phyloP scores from a whole-genome alignment of 1,140 invertebrate genomes.

The Drosophila ironensis region DNA sequence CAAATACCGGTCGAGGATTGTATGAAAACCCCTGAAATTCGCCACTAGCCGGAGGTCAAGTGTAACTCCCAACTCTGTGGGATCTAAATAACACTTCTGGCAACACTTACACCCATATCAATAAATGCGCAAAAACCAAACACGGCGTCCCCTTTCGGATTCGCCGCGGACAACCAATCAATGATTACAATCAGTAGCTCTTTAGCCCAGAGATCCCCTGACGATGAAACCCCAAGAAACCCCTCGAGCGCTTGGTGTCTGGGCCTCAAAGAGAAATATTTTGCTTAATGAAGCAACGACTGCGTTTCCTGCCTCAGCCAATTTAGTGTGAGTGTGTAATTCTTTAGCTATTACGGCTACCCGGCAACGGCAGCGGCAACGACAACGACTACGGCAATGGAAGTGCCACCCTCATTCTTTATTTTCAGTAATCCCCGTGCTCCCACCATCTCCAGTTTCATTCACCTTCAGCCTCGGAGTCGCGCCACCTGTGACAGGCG shows the following conservation, averaged over 20 bases:
- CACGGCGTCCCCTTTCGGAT: not conserved
- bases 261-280: slow-evolving; percentile 67
- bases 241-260: not conserved
- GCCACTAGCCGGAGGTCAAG: no score
- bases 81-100: no score
- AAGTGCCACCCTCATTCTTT: not conserved
- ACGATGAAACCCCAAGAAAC: not conserved
- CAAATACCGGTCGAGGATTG: no score
- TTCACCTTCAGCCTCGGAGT: slow-evolving; percentile 31
- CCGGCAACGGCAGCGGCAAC: slow-evolving; percentile 8
- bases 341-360: slow-evolving; percentile 80
- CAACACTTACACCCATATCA: no score
- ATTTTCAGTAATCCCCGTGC: not conserved
- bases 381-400: not conserved
- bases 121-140: not conserved
- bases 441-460: slow-evolving; percentile 14
- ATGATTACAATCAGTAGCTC: slow-evolving; percentile 34
- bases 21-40: no score
- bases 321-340: slow-evolving; percentile 81
- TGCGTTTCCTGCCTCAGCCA: slow-evolving; percentile 80
- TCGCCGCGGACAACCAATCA: slow-evolving; percentile 30
- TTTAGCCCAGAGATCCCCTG: slow-evolving; percentile 2
- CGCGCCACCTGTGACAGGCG: slow-evolving; percentile 64
- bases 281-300: slow-evolving; percentile 81
- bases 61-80: no score